Percentiles rank a stretch among this genome's conserved stretches.
Evolutionary conservation across 2,113 vertebrate genomes (phyloP).

Genomic region (Amphiprion percula): DNA sequence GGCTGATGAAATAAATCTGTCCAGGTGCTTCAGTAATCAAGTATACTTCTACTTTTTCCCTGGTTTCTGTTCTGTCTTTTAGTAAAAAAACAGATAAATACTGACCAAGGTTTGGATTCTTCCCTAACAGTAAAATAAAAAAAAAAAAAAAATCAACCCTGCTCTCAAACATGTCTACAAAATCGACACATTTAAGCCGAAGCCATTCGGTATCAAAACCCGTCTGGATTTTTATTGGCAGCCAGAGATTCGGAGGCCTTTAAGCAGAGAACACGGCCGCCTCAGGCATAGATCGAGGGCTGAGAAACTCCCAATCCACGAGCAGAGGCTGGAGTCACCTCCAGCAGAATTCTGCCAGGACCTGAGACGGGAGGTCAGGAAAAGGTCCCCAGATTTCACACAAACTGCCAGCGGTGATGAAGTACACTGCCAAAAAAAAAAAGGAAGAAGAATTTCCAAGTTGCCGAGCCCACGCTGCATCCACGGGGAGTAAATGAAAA

Average conservation of each 20-base stretch:
- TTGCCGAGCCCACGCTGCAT: slow-evolving; percentile 60
- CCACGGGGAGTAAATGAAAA: slow-evolving; percentile 85
- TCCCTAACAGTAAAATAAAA: not conserved
- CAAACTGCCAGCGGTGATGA: slow-evolving; percentile 70
- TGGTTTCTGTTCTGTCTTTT: not conserved
- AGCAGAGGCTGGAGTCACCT: slow-evolving; percentile 65
- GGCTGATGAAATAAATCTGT: slow-evolving; percentile 33
- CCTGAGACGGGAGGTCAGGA: slow-evolving; percentile 50
- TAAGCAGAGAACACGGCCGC: slow-evolving; percentile 61
- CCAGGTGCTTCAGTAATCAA: not conserved
- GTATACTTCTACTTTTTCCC: no score
- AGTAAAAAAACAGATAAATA: not conserved
- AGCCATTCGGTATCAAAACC: slow-evolving; percentile 43
- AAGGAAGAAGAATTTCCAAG: slow-evolving; percentile 63
- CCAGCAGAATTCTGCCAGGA: slow-evolving; percentile 58
- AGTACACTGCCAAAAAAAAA: slow-evolving; percentile 64
- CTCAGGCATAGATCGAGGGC: slow-evolving; percentile 57
- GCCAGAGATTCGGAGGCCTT: slow-evolving; percentile 46
- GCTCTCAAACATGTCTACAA: slow-evolving; percentile 13
- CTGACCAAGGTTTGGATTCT: not conserved
- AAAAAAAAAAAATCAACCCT: slow-evolving; percentile 1
- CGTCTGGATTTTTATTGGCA: slow-evolving; percentile 49
- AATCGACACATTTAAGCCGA: slow-evolving; percentile 17
- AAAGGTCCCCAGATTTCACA: slow-evolving; percentile 67
- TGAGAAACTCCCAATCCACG: slow-evolving; percentile 49